Evolutionary conservation across 2,113 vertebrate species (phyloP), one percentile per base, ranked within the genome.

Genomic region (Scophthalmus maximus): DNA sequence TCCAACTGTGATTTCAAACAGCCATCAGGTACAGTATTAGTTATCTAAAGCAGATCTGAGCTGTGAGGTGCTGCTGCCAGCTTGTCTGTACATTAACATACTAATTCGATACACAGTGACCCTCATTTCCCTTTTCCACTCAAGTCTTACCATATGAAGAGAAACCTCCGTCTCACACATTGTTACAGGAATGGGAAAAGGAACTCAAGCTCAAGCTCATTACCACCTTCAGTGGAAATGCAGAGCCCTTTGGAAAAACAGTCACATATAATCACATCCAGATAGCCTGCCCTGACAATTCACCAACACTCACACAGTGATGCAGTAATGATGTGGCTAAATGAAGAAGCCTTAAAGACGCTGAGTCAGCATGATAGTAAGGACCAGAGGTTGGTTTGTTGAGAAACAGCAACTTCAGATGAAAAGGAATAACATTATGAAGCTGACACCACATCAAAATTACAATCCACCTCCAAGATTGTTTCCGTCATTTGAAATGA

Each of bases 71-170:
- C 68, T 66, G 78, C 64, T 27, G 34, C 17, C 60, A 25, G 25
- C 25, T 14, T 63, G 42, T 40, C 26, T 47, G 32, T 4, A 12
- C 38, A 53, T 65, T 59, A 51, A 55, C 38, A 14, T 30, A 36
- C n/a, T 70, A n/a, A 46, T 65, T 57, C 53, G 47, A 34, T 38
- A 26, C 51, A 23, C n/a, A 49, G 5, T 44, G 49, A 12, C 3
- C 46, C 58, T 57, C 47, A 56, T 76, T 76, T 53, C 69, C 59
- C 32, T 1, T 22, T 20, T 38, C 36, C 55, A 50, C 40, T 73
- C 8, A 5, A 15, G 8, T 51, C n/a, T 56, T 25, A 50, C 25
- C 18, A 57, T 46, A 55, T 49, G 22, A 69, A 60, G 22, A 38
- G 60, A 46, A 40, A 25, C 10, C 66, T 40, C 42, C 3, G 42